Conservation (phyloP, 2,113 vertebrate genomes). For the Pollachius pollachius region DNA sequence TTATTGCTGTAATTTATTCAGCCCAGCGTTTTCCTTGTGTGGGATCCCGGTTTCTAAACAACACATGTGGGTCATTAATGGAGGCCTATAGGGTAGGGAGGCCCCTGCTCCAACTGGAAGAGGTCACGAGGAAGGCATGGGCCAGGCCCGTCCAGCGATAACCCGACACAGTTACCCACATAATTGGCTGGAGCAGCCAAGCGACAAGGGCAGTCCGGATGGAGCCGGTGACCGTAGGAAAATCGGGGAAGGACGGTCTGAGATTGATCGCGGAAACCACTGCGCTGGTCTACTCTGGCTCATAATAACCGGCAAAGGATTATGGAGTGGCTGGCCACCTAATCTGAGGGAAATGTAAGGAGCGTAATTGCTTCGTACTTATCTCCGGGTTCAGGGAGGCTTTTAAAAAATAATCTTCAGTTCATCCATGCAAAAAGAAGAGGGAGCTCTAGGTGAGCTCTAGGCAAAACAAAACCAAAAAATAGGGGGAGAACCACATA, state of each 20-base stretch:
- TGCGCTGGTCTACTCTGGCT: conserved; percentile 37
- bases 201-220: conserved; percentile 71
- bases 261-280: conserved; percentile 70
- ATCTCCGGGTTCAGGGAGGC: conserved; percentile 38
- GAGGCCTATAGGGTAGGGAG: conserved; percentile 51
- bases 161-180: conserved; percentile 61
- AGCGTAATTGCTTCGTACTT: conserved; percentile 53
- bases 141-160: conserved; percentile 61
- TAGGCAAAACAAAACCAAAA: not conserved
- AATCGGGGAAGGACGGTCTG: conserved; percentile 71
- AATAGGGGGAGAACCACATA: conserved; percentile 37
- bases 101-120: conserved; percentile 37
- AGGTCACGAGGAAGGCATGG: conserved; percentile 54
- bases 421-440: conserved; percentile 23
- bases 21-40: conserved; percentile 3
- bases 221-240: conserved; percentile 66
- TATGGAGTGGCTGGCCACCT: conserved; percentile 41
- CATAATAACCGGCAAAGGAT: conserved; percentile 57
- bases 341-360: conserved; percentile 47
- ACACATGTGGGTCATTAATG: conserved; percentile 53
- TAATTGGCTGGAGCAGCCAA: conserved; percentile 69
- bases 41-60: conserved; percentile 38
- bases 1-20: conserved; percentile 37
- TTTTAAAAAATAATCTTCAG: conserved; percentile 42
- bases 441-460: conserved; percentile 12